Evolutionary conservation across 1,140 invertebrate genomes (phyloP).

Genomic region (Zaprionus inermis): DNA sequence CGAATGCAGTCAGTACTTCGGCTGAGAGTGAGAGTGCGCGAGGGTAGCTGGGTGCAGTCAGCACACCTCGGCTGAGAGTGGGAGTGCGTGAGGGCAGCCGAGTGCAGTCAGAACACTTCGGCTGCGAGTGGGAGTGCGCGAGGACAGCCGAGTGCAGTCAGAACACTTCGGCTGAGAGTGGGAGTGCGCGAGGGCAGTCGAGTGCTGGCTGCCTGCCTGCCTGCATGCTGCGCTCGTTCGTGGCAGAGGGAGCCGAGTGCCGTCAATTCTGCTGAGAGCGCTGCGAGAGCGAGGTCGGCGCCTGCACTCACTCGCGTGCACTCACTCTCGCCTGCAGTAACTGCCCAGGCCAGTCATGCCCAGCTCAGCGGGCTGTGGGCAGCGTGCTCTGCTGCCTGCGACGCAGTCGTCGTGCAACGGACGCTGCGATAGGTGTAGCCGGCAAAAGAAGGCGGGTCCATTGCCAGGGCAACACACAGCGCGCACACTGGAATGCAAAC

Average conservation of each 20-base stretch:
- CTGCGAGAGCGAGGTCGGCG: slow-evolving; percentile 20
- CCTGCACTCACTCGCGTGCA: slow-evolving; percentile 34
- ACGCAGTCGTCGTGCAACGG: slow-evolving; percentile 50
- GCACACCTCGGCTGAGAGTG: too few species aligned
- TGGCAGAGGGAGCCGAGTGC: background rate
- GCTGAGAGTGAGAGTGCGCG: too few species aligned
- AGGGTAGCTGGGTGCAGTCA: too few species aligned
- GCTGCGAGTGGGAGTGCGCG: background rate
- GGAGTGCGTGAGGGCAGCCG: too few species aligned
- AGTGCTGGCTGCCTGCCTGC: slow-evolving; percentile 3
- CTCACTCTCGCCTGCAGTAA: slow-evolving; percentile 52
- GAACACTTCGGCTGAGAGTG: slow-evolving; percentile 16
- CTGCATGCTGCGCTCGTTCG: background rate
- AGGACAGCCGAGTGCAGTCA: background rate
- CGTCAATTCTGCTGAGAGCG: slow-evolving; percentile 9
- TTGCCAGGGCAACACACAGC: slow-evolving; percentile 64
- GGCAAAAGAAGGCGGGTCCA: slow-evolving; percentile 79
- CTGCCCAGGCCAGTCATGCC: background rate
- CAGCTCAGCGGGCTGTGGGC: slow-evolving; percentile 35
- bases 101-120: too few species aligned
- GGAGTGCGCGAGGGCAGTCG: background rate
- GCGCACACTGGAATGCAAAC: slow-evolving; percentile 54
- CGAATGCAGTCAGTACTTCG: too few species aligned
- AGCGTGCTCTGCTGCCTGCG: slow-evolving; percentile 26
- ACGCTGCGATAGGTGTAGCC: slow-evolving; percentile 73